Evolutionary conservation across 1,140 invertebrate genomes (phyloP).

Genomic region (Kradibia gibbosae): DNA sequence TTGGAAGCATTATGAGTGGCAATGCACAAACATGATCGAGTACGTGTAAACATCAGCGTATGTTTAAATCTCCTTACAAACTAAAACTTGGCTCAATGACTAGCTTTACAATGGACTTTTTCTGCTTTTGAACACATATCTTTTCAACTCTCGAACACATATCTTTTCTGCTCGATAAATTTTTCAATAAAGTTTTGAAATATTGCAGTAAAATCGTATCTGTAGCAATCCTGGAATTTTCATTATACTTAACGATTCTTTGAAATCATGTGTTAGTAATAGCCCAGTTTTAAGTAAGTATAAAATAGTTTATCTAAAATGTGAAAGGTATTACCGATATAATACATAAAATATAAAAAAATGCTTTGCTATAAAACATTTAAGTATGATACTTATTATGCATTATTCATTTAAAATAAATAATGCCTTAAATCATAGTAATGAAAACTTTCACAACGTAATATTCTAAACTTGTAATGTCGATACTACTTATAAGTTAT

Average conservation of each 20-base stretch:
- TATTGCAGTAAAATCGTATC: slow-evolving; percentile 24
- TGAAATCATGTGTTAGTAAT: slow-evolving; percentile 12
- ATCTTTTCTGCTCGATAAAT: slow-evolving; percentile 22
- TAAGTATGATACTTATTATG: not conserved
- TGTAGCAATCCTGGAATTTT: slow-evolving; percentile 18
- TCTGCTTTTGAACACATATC: no score
- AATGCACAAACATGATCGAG: not conserved
- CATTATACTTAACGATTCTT: slow-evolving; percentile 25
- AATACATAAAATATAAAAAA: slow-evolving; percentile 6
- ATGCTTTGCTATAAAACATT: not conserved
- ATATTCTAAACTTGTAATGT: no score
- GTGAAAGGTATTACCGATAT: not conserved
- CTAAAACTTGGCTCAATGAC: not conserved
- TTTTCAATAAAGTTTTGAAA: slow-evolving; percentile 27
- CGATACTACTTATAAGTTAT: no score
- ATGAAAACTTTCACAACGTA: no score
- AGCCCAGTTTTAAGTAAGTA: slow-evolving; percentile 4
- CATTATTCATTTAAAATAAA: not conserved
- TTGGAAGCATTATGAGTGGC: not conserved
- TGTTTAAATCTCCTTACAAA: not conserved
- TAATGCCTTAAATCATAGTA: not conserved
- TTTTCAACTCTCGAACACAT: slow-evolving; percentile 1
- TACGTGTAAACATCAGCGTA: not conserved
- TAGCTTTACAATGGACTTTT: slow-evolving; percentile 6
- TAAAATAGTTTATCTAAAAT: slow-evolving; percentile 16